Evolutionary conservation across 2,113 vertebrate genomes (phyloP), one percentile per base, ranked within the genome.

Genomic region (Tapirus terrestris): DNA sequence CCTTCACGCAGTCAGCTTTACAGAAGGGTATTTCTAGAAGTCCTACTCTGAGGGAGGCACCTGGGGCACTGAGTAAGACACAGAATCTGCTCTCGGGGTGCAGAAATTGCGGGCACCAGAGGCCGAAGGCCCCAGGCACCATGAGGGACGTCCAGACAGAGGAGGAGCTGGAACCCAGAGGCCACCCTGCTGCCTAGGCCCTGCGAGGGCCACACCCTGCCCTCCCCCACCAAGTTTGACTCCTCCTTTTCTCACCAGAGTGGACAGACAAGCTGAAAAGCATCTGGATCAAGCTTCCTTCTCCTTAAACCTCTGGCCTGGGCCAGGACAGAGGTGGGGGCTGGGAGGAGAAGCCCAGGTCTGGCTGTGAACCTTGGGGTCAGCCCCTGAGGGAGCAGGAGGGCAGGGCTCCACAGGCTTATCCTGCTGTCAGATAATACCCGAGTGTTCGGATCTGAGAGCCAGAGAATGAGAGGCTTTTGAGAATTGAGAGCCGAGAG

Each of bases 401-500:
- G 3, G 27, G 39, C 13, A 23, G 27, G 29, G 45, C n/a, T 12
- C 43, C 33, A 39, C 10, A 5, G 1, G 13, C 27, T 51, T 43
- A 70, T 18, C 27, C 11, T 0, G 2, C 9, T 14, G n/a, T 70
- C n/a, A 8, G 18, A 25, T 7, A 21, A 53, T 0, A 53, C 33
- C 33, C 18, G 2, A 65, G 45, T 10, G 48, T 31, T 80, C 27
- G 8, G 0, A 0, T 25, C 33, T 36, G 23, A 23, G 33, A 23
- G 36, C 36, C 53, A 9, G 27, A n/a, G 79, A n/a, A 8, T 25
- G 33, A 94, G 61, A 36, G 17, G 39, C 43, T 65, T 58, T 21
- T 36, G 36, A 45, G 31, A 60, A 60, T 9, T 0, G n/a, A 14
- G 31, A 48, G 76, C 63, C 36, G 17, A 23, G 65, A 51, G 33